Conservation (phyloP, 30 jellyfish, hydroid and myxozoan species). For the Nemopilema nomurai region DNA sequence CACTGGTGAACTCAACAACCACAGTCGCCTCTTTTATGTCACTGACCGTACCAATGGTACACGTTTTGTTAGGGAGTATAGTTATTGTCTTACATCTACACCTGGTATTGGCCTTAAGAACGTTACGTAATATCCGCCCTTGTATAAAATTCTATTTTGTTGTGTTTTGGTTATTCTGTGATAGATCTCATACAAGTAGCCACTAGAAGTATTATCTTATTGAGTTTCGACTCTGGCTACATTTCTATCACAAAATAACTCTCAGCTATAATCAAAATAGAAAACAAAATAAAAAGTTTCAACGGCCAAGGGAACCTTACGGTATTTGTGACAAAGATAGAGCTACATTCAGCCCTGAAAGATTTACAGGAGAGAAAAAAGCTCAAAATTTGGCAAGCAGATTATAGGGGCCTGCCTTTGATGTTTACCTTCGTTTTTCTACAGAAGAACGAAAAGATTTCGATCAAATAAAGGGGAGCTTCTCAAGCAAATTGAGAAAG, state of each 20-base stretch:
- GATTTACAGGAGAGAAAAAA: conserved; percentile 31
- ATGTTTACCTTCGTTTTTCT: conserved; percentile 24
- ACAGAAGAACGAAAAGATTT: conserved; percentile 6
- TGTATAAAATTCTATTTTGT: neutral
- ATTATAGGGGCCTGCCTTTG: conserved; percentile 45
- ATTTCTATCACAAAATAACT: conserved; percentile 16
- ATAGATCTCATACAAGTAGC: neutral
- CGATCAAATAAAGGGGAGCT: conserved; percentile 25
- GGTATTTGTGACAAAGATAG: conserved; percentile 6
- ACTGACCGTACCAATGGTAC: conserved; percentile 16
- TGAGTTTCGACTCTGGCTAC: conserved; percentile 6
- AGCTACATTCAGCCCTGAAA: conserved; percentile 22
- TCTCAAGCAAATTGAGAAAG: conserved; percentile 24
- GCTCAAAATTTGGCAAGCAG: conserved; percentile 48
- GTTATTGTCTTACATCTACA: neutral
- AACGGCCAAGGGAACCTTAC: conserved; percentile 28
- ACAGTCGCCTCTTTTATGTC: conserved; percentile 1
- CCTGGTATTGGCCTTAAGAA: neutral
- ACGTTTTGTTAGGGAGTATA: conserved; percentile 8
- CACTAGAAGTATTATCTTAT: neutral
- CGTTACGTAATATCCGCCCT: neutral
- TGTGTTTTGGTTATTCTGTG: neutral
- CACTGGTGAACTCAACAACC: neutral
- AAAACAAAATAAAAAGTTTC: conserved; percentile 9
- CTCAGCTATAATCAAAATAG: conserved; percentile 6